Base-by-base conservation (phyloP, 1,140 invertebrate species). In the Drosophila busckii region DNA sequence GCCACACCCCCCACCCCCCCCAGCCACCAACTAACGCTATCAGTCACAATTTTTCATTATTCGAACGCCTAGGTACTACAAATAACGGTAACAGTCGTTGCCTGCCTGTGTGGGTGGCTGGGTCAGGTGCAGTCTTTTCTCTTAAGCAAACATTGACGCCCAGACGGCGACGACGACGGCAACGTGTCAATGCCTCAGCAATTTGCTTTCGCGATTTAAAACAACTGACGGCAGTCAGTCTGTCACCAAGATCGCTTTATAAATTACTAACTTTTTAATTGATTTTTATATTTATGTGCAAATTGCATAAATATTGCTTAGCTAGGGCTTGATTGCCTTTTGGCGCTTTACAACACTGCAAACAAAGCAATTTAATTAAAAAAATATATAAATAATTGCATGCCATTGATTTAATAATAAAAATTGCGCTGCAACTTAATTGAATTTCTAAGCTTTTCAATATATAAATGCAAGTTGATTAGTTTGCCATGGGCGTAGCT, bases 11-110 rank as follows among this genome's bases (percentile, higher is more conserved):
- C n/a, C n/a, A n/a, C n/a, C n/a, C n/a, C n/a, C n/a, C n/a, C n/a
- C n/a, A n/a, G n/a, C n/a, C n/a, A n/a, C 44, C 34, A 28, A 23
- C 31, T 44, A 16, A 45, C 45, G 41, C 59, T 73, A 55, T 65
- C 60, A 75, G 55, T 78, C 34, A 56, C 61, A 70, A 71, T 38
- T 70, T 76, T 78, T 76, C 62, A 76, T 78, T 76, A 76, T 62
- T 59, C 46, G 42, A 53, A 41, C 25, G 13, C 22, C 29, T 13
- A 16, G 16, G 19, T 32, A 41, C 10, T 16, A 35, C 41, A 64
- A 31, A 62, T 9, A 32, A 20, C 26, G 20, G 55, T 15, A 26
- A 5, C 23, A 17, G 35, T 50, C 9, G 23, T 26, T 55, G 22
- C 12, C 15, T 17, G 17, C 20, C 4, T 52, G 23, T 42, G 56